Evolutionary conservation across 2,113 vertebrate species (phyloP).

Genomic region (Opisthocomus hoazin): DNA sequence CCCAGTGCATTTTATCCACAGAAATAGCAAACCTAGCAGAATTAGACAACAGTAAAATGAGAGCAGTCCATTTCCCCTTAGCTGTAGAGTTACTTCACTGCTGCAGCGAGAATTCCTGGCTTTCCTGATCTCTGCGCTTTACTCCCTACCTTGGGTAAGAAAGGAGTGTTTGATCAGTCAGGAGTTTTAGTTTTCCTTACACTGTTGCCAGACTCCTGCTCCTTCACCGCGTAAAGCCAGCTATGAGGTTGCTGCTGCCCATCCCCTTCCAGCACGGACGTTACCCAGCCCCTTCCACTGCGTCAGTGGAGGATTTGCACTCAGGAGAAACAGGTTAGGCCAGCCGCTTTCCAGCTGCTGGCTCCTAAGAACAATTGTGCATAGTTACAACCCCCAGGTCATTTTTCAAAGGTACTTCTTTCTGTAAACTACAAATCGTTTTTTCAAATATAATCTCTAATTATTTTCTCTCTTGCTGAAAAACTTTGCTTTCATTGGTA

Average conservation of each 20-base stretch:
- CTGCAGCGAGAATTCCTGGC: background rate
- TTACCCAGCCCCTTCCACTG: background rate
- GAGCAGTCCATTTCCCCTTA: background rate
- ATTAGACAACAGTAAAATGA: background rate
- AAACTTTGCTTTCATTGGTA: background rate
- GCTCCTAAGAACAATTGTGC: constrained; percentile 5
- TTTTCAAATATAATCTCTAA: background rate
- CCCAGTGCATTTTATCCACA: background rate
- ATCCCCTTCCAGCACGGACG: background rate
- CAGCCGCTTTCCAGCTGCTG: background rate
- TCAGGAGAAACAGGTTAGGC: constrained; percentile 49
- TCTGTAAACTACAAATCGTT: background rate
- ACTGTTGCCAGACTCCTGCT: background rate
- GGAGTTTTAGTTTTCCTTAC: background rate
- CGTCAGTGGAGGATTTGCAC: constrained; percentile 11
- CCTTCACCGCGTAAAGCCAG: background rate
- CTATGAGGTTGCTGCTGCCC: background rate
- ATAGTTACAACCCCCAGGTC: background rate
- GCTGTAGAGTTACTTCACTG: background rate
- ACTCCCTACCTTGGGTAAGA: background rate
- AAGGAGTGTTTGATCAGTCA: background rate
- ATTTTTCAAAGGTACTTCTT: constrained; percentile 20
- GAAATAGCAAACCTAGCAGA: background rate
- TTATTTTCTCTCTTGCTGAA: background rate
- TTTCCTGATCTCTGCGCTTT: background rate